Evolutionary conservation across 2,113 vertebrate species (phyloP).

Genomic region (Strix aluco): DNA sequence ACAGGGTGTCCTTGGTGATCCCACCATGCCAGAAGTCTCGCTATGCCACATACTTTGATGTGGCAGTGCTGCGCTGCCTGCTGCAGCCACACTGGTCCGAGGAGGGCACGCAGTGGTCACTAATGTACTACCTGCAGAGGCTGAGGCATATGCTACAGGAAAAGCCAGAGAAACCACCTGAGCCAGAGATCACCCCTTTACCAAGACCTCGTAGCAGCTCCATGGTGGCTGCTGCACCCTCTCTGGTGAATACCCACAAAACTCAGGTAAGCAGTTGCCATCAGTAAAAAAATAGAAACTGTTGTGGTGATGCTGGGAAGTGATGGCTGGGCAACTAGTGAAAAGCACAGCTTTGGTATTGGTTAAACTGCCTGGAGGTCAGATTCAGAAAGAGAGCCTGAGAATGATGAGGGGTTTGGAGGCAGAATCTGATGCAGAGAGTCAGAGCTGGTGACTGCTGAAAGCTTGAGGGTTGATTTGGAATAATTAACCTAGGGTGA

Average conservation of each 20-base stretch:
- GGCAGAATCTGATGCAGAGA: background rate
- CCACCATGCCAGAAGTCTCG: conserved; percentile 88
- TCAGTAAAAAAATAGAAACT: background rate
- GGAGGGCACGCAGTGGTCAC: conserved; percentile 96
- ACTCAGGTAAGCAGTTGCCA: conserved; percentile 83
- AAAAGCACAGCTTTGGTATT: background rate
- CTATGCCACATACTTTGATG: conserved; percentile 96
- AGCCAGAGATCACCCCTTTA: conserved; percentile 82
- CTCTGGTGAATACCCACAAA: conserved; percentile 96
- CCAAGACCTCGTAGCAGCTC: conserved; percentile 95
- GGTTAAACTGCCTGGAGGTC: background rate
- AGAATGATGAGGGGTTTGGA: accelerated
- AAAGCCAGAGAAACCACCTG: conserved; percentile 86
- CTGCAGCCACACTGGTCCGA: conserved; percentile 97
- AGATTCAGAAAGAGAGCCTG: background rate
- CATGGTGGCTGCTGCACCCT: conserved; percentile 95
- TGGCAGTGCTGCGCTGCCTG: conserved; percentile 94
- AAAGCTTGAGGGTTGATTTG: background rate
- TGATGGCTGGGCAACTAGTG: background rate
- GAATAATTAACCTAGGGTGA: background rate
- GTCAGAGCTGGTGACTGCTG: background rate
- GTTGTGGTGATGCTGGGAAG: background rate
- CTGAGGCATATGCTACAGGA: conserved; percentile 94
- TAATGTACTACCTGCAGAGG: conserved; percentile 94
- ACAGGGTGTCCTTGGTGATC: conserved; percentile 75